A percentile compares a stretch with the other conserved stretches of the same genome.
These are phyloP conservation scores for Cinclus cinclus DNA, from an alignment of 2,113 vertebrate species.

Conservation along the genomic window DNA sequence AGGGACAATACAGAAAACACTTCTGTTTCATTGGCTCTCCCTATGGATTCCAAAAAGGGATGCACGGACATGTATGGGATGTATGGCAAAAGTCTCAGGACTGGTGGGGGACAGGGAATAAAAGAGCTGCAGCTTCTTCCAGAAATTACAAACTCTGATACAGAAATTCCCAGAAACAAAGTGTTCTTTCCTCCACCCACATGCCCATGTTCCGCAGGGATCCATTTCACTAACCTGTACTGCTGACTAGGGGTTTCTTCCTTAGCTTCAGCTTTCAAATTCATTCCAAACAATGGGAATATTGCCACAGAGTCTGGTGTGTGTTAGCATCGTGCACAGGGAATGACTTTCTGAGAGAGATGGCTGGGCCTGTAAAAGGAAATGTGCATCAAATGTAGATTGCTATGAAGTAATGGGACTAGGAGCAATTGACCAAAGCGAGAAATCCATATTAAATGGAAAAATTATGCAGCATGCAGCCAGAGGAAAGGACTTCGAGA, in stretches of 20 bases:
- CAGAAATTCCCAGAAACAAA: background rate
- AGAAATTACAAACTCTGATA: background rate
- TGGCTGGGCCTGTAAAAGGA: background rate
- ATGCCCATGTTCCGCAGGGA: background rate
- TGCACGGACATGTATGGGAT: background rate
- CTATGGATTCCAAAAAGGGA: background rate
- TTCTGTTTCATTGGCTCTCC: background rate
- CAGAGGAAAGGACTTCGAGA: slow-evolving; percentile 9
- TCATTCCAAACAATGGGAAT: background rate
- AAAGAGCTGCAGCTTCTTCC: background rate
- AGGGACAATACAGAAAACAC: background rate
- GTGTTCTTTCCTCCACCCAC: background rate
- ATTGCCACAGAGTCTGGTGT: accelerated
- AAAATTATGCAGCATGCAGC: slow-evolving; percentile 29
- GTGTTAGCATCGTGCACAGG: background rate
- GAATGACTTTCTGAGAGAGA: background rate
- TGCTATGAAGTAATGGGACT: background rate
- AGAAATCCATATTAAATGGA: slow-evolving; percentile 48
- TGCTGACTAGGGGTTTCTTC: background rate
- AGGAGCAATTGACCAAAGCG: slow-evolving; percentile 36
- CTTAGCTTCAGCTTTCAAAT: background rate
- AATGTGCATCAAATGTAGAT: slow-evolving; percentile 27
- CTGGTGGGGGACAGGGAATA: too few species aligned
- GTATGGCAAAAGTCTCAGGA: background rate
- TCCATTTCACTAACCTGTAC: background rate